Evolutionary conservation across 1,140 invertebrate genomes (phyloP), one percentile per base, ranked within the genome.

Genomic region (Steinernema feltiae): DNA sequence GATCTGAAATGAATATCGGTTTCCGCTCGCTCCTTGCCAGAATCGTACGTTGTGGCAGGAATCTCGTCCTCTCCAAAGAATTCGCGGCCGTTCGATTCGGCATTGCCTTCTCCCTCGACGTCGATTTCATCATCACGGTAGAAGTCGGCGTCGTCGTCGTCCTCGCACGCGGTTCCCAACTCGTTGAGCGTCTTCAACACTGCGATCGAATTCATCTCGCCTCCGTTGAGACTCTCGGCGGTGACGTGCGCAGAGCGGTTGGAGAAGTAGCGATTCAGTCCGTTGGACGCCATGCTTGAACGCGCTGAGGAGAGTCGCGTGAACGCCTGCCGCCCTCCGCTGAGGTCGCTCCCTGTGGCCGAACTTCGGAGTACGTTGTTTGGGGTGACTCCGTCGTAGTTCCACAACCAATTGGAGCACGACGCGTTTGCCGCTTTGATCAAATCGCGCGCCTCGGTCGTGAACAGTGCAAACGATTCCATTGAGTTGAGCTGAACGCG

Each of bases 101-200:
- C 71, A 27, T 21, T 72, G 18, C 32, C 69, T 29, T 18, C 32
- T 72, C 21, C 63, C 24, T 72, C 71, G 46, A 72, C 46, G 46
- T 21, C 71, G 71, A 27, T 12, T 17, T 72, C 71, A 12, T 73
- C 71, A 72, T 41, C 35, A 7, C 71, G 71, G 18, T 72, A 27
- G 24, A 27, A 27, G 15, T 30, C 71, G 30, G 21, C 70, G 41
- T 73, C 63, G 71, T 41, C 30, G 32, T 69, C 70, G 27, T 73
- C 63, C 70, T n/a, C 41, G 12, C 30, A 7, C 7, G 72, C 70
- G 7, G 72, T 69, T 2, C 30, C 72, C 27, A 73, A 24, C 32
- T 69, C 63, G 21, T 46, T 31, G 30, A 73, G 30, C 63, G 72
- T 69, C 72, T 70, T 29, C 30, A 69, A 27, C 12, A 63, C 53